A percentile compares a stretch with the other conserved stretches of the same genome.
phyloP scores from a whole-genome alignment of 2,797 vertebrate species.

The Chelonia mydas region DNA sequence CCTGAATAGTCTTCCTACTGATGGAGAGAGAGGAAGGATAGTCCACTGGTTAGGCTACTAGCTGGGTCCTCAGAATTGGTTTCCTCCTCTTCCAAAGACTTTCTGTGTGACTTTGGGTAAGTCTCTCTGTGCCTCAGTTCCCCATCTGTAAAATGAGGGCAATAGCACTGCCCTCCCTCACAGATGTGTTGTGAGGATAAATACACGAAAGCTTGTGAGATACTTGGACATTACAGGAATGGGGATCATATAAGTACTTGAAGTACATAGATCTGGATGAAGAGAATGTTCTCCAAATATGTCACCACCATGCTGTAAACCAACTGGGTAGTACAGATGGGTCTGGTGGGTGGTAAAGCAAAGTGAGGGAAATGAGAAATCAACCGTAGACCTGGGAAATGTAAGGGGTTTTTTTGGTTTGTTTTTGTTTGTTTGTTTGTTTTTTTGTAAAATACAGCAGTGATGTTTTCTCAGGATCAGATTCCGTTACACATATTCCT shows the following conservation, averaged over 20 bases:
- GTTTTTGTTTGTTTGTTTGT: background rate
- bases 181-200: background rate
- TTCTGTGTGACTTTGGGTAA: background rate
- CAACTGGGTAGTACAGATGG: background rate
- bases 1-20: background rate
- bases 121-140: background rate
- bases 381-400: background rate
- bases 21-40: background rate
- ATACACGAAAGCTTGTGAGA: background rate
- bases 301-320: background rate
- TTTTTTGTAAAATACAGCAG: background rate
- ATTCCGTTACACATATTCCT: background rate
- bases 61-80: background rate
- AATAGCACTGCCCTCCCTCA: background rate
- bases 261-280: background rate
- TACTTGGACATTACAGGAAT: no score
- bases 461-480: background rate
- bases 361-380: background rate
- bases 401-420: background rate
- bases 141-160: background rate
- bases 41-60: constrained; percentile 39
- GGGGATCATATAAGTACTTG: no score
- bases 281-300: background rate
- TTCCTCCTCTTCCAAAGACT: constrained; percentile 11
- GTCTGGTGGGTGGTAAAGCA: background rate